Percentiles rank a stretch among this genome's conserved stretches.
phyloP scores from a whole-genome alignment of 2,797 vertebrate genomes.

The Paedocypris micromegethes region DNA sequence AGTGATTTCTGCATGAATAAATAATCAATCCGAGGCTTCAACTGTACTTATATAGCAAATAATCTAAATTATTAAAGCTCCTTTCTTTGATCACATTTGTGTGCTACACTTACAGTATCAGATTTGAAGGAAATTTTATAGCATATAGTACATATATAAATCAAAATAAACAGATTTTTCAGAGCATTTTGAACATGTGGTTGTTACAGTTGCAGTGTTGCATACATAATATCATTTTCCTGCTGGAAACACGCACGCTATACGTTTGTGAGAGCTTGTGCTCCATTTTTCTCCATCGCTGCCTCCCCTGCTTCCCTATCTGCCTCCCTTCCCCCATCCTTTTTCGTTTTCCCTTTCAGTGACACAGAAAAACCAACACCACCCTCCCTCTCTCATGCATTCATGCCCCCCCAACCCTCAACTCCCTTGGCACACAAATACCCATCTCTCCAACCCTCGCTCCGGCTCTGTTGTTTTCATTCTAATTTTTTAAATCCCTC shows the following conservation, averaged over 20 bases:
- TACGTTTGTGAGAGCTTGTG: constrained; percentile 60
- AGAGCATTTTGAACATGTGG: background rate
- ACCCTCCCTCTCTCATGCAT: constrained; percentile 53
- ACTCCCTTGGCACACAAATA: constrained; percentile 29
- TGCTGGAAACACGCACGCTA: constrained; percentile 47
- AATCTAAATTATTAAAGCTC: constrained; percentile 41
- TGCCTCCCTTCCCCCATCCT: constrained; percentile 62
- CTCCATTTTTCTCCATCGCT: constrained; percentile 40
- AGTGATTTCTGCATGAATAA: constrained; percentile 42
- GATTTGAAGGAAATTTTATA: too few species aligned
- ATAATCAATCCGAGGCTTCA: constrained; percentile 32
- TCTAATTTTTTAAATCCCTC: constrained; percentile 40
- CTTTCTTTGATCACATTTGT: background rate
- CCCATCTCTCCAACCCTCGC: constrained; percentile 35
- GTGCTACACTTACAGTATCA: too few species aligned
- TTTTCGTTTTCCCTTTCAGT: constrained; percentile 69
- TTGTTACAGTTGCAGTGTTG: constrained; percentile 48
- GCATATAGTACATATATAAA: too few species aligned
- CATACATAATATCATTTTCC: constrained; percentile 59
- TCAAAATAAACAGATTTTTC: too few species aligned
- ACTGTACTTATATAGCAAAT: constrained; percentile 30
- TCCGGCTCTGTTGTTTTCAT: constrained; percentile 42
- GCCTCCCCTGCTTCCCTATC: constrained; percentile 30
- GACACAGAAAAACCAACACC: constrained; percentile 72
- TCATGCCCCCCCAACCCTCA: constrained; percentile 15